phyloP scores from a whole-genome alignment of 2,888 invertebrate genomes.

The Rotaria socialis region DNA sequence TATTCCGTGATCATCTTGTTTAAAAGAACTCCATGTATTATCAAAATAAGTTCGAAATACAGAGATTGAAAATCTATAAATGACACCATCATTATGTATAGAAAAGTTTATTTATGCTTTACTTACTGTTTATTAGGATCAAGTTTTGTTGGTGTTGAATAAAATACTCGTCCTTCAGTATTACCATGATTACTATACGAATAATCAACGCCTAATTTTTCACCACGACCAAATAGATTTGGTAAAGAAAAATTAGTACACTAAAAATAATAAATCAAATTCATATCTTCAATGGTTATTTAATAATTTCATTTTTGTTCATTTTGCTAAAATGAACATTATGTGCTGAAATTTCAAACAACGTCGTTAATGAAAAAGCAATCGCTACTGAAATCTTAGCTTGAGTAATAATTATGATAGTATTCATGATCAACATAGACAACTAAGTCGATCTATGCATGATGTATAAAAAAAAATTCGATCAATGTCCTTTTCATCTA shows the following conservation, averaged over 20 bases:
- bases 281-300: too few species aligned
- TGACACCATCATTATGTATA: conserved; percentile 56
- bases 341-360: too few species aligned
- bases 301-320: too few species aligned
- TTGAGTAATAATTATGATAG: too few species aligned
- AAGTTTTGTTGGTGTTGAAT: conserved; percentile 75
- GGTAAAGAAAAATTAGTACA: conserved; percentile 48
- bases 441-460: too few species aligned
- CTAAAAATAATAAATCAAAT: neutral
- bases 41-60: conserved; percentile 74
- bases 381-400: too few species aligned
- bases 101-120: conserved; percentile 54
- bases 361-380: too few species aligned
- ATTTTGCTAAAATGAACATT: too few species aligned
- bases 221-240: conserved; percentile 81
- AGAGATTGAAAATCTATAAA: conserved; percentile 70
- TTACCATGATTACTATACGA: conserved; percentile 77
- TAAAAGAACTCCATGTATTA: conserved; percentile 77
- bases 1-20: conserved; percentile 73
- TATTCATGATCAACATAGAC: too few species aligned
- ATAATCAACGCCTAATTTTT: conserved; percentile 74
- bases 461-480: too few species aligned
- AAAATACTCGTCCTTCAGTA: conserved; percentile 73
- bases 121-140: conserved; percentile 59
- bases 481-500: too few species aligned